Conservation (phyloP, 23 tunicate genomes). For the Styela plicata region DNA sequence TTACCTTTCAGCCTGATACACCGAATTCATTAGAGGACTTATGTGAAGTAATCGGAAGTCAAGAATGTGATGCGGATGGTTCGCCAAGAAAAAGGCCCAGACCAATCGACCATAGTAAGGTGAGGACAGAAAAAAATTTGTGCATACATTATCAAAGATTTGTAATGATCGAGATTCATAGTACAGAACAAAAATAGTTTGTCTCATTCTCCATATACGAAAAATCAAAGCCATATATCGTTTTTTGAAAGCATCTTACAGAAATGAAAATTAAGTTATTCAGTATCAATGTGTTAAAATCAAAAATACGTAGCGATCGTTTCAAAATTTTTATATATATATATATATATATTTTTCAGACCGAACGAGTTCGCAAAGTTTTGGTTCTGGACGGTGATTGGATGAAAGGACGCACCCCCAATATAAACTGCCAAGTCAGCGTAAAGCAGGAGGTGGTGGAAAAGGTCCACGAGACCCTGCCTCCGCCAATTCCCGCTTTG, state of each 20-base stretch:
- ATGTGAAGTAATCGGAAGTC: slow-evolving; percentile 85
- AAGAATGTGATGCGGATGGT: slow-evolving; percentile 45
- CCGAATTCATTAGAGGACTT: slow-evolving; percentile 84
- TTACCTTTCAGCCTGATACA: slow-evolving; percentile 35
- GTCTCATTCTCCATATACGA: too few species aligned
- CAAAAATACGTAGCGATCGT: too few species aligned
- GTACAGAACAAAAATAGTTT: too few species aligned
- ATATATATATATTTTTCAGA: too few species aligned
- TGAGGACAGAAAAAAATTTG: too few species aligned
- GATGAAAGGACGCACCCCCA: slow-evolving; percentile 69
- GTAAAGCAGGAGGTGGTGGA: background rate
- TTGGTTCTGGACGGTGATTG: slow-evolving; percentile 80
- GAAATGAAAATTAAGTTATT: too few species aligned
- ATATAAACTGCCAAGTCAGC: slow-evolving; percentile 72
- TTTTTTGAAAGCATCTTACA: too few species aligned
- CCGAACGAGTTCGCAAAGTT: slow-evolving; percentile 77
- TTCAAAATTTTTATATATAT: too few species aligned
- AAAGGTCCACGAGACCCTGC: slow-evolving; percentile 23
- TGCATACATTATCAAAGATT: too few species aligned
- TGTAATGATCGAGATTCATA: too few species aligned
- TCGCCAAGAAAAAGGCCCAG: slow-evolving; percentile 53
- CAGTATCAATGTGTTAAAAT: too few species aligned
- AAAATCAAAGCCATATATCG: too few species aligned
- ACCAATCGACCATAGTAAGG: slow-evolving; percentile 22
- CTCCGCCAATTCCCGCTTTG: slow-evolving; percentile 36